Conservation (phyloP, 2,113 vertebrate genomes). For the Notothenia rossii region DNA sequence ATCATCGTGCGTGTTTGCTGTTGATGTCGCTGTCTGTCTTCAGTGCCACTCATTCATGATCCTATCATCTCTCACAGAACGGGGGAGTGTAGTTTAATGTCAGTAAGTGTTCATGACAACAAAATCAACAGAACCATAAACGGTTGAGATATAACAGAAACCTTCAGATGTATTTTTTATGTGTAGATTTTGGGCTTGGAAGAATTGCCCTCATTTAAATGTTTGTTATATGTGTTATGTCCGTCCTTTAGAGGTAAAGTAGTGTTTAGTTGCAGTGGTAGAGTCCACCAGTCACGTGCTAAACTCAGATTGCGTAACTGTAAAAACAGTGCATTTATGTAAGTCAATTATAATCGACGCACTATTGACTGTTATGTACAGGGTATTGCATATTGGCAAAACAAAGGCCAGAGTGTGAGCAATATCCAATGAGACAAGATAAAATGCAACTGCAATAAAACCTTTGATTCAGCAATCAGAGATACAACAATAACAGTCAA, state of each 20-base stretch:
- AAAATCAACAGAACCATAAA: not conserved
- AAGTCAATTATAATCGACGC: not conserved
- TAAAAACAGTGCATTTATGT: not conserved
- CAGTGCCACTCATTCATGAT: constrained; percentile 5
- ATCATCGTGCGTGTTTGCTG: constrained; percentile 21
- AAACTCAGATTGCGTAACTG: not conserved
- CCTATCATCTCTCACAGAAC: not conserved
- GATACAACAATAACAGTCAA: no score
- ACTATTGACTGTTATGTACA: no score
- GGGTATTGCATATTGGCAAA: no score
- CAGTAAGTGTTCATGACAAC: not conserved
- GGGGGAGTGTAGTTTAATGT: not conserved
- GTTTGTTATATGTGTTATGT: no score
- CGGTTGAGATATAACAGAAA: not conserved
- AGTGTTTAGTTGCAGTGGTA: not conserved
- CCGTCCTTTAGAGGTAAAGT: no score
- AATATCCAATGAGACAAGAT: no score
- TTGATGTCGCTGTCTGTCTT: constrained; percentile 18
- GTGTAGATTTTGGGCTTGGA: no score
- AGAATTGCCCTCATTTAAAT: no score
- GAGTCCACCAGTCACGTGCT: not conserved
- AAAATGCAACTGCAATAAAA: no score
- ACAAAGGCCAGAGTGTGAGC: no score
- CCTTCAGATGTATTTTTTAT: not conserved
- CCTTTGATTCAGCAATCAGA: no score